These are phyloP conservation scores for Merodon equestris DNA, from an alignment of 2,888 invertebrate species.

Conservation along the genomic window DNA sequence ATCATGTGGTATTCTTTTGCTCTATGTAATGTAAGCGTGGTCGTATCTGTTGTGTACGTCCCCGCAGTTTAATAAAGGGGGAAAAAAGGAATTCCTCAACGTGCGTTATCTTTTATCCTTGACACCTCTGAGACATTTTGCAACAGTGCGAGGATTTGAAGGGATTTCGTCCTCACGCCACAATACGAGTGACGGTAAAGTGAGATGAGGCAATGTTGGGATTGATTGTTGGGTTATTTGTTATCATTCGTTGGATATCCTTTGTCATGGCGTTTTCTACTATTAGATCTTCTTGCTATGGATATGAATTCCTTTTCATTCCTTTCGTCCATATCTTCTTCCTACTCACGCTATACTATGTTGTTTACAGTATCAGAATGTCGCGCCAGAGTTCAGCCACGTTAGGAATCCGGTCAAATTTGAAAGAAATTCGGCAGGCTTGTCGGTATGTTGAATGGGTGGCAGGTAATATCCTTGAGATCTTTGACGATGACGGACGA, in stretches of 20 bases:
- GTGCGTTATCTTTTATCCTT: conserved; percentile 63
- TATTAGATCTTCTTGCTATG: conserved; percentile 28
- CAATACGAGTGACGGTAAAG: not conserved
- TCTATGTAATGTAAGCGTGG: not conserved
- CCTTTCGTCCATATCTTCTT: conserved; percentile 5
- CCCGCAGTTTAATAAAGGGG: conserved; percentile 1
- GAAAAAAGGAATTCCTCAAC: conserved; percentile 45
- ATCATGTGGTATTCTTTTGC: conserved; percentile 8
- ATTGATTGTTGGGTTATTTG: conserved; percentile 62
- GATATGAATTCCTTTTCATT: conserved; percentile 15
- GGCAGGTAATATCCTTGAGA: conserved; percentile 14
- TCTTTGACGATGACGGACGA: conserved; percentile 54
- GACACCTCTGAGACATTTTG: conserved; percentile 64
- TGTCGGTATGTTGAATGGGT: no score
- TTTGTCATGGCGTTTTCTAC: conserved; percentile 38
- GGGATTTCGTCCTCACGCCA: conserved; percentile 56
- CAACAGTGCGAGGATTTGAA: conserved; percentile 48
- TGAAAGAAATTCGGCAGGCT: conserved; percentile 1
- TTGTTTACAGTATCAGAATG: conserved; percentile 13
- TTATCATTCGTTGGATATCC: conserved; percentile 50
- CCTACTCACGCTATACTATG: conserved; percentile 11
- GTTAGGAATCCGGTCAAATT: conserved; percentile 3
- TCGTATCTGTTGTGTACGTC: not conserved
- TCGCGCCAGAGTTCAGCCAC: conserved; percentile 4
- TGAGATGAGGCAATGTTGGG: conserved; percentile 12